A percentile compares a stretch with the other conserved stretches of the same genome.
These are phyloP conservation scores for Enhydra lutris DNA, from an alignment of 2,113 vertebrate genomes.

Conservation along the genomic window DNA sequence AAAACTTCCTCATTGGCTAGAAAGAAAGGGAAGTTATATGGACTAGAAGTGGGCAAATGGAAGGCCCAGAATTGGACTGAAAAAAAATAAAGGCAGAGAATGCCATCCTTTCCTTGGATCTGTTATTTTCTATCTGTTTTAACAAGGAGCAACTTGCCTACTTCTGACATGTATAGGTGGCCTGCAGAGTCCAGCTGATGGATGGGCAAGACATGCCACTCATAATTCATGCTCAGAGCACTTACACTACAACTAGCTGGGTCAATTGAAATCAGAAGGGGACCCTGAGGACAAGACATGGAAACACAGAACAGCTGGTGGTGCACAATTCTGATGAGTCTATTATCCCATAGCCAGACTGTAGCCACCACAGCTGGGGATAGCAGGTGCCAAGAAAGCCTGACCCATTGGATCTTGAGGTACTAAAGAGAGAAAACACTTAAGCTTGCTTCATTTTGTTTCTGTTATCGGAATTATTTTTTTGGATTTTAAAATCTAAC, in stretches of 20 bases:
- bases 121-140: slow-evolving; percentile 42
- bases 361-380: background rate
- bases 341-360: background rate
- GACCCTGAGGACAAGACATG: slow-evolving; percentile 23
- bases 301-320: slow-evolving; percentile 56
- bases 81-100: background rate
- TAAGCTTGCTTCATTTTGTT: background rate
- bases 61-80: background rate
- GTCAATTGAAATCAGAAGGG: slow-evolving; percentile 4
- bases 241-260: background rate
- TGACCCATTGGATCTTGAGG: background rate
- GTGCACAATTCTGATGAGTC: background rate
- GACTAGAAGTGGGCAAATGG: background rate
- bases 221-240: slow-evolving; percentile 59
- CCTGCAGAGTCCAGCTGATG: slow-evolving; percentile 11
- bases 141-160: background rate
- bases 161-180: slow-evolving; percentile 30
- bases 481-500: background rate
- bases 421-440: background rate
- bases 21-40: background rate
- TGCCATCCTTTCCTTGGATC: background rate
- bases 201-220: slow-evolving; percentile 45
- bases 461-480: background rate
- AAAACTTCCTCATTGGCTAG: background rate
- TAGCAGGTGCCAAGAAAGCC: background rate